These are phyloP conservation scores for Mythimna ferrago DNA, from an alignment of 2,888 invertebrate species.

Conservation along the genomic window DNA sequence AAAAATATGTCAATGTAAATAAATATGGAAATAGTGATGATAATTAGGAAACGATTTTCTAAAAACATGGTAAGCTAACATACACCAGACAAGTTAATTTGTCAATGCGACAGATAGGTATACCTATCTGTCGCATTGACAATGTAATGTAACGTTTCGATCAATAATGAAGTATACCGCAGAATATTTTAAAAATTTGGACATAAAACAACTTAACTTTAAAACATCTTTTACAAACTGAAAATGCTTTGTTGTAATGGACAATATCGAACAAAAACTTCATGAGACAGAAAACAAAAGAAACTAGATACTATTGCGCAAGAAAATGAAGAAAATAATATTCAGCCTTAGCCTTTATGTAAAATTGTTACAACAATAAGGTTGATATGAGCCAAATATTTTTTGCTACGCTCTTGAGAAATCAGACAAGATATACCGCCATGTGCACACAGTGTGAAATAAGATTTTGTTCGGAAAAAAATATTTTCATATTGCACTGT, in stretches of 20 bases:
- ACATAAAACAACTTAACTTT: neutral
- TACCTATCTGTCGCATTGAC: too few relatives aligned
- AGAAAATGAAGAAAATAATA: conserved; percentile 54
- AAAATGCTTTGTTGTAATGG: neutral
- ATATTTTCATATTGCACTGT: conserved; percentile 74
- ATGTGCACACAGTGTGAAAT: conserved; percentile 88
- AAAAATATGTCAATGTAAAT: too few relatives aligned
- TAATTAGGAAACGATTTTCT: too few relatives aligned
- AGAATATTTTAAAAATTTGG: neutral
- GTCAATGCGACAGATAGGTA: too few relatives aligned
- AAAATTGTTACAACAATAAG: conserved; percentile 57
- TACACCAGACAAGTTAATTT: too few relatives aligned
- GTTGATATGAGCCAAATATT: conserved; percentile 74
- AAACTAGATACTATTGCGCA: conserved; percentile 29
- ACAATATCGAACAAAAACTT: neutral
- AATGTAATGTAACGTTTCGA: too few relatives aligned
- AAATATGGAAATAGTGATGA: too few relatives aligned
- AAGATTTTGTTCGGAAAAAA: conserved; percentile 80
- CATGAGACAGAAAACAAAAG: conserved; percentile 14
- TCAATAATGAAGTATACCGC: neutral
- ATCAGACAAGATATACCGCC: conserved; percentile 81
- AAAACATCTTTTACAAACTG: neutral
- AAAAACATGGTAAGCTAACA: too few relatives aligned
- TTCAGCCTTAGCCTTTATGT: conserved; percentile 48
- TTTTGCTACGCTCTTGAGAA: conserved; percentile 80